phyloP scores from a whole-genome alignment of 2,888 invertebrate species.

The Melipona beecheii region DNA sequence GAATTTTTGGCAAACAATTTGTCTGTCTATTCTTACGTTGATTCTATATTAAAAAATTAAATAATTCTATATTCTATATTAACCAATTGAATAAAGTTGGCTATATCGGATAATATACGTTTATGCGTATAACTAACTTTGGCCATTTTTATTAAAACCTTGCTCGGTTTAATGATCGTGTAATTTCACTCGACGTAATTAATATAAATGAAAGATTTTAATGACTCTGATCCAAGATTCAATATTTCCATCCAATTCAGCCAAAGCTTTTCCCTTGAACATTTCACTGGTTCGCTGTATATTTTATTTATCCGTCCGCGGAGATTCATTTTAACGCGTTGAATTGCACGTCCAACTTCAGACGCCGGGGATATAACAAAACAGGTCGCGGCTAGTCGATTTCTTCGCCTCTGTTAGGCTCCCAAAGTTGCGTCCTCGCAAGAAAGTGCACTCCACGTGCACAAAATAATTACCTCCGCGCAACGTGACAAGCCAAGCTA shows the following conservation, averaged over 20 bases:
- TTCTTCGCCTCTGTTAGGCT: conserved; percentile 24
- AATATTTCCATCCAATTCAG: neutral
- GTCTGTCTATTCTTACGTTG: too few species aligned
- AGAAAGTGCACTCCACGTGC: conserved; percentile 34
- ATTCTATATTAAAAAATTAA: too few species aligned
- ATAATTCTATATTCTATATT: too few species aligned
- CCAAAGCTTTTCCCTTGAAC: neutral
- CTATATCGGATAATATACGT: neutral
- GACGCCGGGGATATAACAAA: conserved; percentile 22
- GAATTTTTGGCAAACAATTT: too few species aligned
- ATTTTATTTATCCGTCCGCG: neutral
- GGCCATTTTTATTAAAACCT: neutral
- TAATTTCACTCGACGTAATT: neutral
- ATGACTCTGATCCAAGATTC: neutral
- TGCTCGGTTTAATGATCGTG: neutral
- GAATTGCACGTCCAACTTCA: conserved; percentile 12
- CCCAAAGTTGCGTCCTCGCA: conserved; percentile 19
- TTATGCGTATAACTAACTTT: neutral
- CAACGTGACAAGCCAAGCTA: neutral
- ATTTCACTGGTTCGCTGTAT: neutral
- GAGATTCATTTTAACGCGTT: conserved; percentile 14
- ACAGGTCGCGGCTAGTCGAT: conserved; percentile 3
- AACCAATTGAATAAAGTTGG: neutral
- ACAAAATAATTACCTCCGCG: conserved; percentile 47
- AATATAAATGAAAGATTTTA: neutral